Base-by-base conservation (phyloP, 2,888 invertebrate genomes). In the Heliconius ethilla region DNA sequence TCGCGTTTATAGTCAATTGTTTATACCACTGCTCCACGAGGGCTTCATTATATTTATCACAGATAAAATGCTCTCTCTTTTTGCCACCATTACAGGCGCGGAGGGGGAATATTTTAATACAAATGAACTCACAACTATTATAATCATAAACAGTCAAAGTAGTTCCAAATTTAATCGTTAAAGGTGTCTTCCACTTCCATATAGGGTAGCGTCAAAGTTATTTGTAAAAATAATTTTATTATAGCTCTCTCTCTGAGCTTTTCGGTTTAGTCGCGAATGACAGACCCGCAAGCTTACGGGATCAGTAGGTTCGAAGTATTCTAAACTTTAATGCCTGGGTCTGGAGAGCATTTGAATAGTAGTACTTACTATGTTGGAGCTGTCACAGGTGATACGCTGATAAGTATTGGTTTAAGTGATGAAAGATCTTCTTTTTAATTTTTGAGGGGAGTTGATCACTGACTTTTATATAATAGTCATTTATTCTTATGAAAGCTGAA, bases 331-430 rank as follows among this genome's bases (percentile, higher is more conserved):
- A 69, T 70, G 25, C 69, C 22, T 67, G 55, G 15, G 33, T 65
- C 45, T 66, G 70, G 62, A 45, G 69, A 75, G 25, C n/a, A 67
- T 40, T 70, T 75, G 33, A 72, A 33, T 62, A 62, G 72, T 27
- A 59, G 10, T 11, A 59, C 59, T 59, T 11, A 72, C 33, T 59
- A 67, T 78, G 79, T 76, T 62, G 40, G 45, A 40, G 75, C 76
- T 77, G 76, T 76, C 82, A 76, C 79, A 82, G 82, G 82, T 82
- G 81, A 81, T 77, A 74, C 77, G 78, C 66, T 59, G 72, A 67
- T 73, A 70, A n/a, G 22, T 22, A 18, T 25, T 51, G 75, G 62
- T 67, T 3, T 66, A 79, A 76, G 62, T 59, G 6, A 75, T 27
- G 45, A 70, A 55, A 40, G 10, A 15, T 29, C 9, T 69, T 76